Base-by-base conservation (phyloP, 2,888 invertebrate species). In the Hydrotaea diabolus region DNA sequence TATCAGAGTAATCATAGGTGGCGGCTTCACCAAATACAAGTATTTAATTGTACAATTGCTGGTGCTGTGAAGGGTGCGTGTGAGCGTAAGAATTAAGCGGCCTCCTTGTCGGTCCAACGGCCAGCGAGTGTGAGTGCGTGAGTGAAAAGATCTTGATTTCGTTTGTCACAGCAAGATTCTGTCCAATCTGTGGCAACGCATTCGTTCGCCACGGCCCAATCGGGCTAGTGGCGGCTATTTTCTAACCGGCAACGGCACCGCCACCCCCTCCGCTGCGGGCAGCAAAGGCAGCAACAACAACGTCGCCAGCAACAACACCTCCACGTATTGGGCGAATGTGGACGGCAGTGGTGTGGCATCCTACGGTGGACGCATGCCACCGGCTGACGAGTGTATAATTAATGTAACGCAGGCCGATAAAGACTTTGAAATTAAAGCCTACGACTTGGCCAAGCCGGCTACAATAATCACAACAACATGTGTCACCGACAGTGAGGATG, bases 151-250 rank as follows among this genome's bases (percentile, higher is more conserved):
- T n/a, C n/a, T 36, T 69, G 4, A 43, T 46, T 69, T 69, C 17
- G 71, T 59, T 81, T 31, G 26, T 59, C 39, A 49, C 79, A 79
- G 89, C 86, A 88, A 88, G 86, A 91, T 86, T 88, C 85, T 91
- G 88, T 89, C 89, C 91, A 92, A 92, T 91, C 91, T 92, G 92
- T 92, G 92, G 92, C 89, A 91, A 86, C 90, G 91, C 82, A 87
- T 92, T 83, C 90, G 90, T 88, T 90, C 91, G 91, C 92, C 92
- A 91, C 92, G 92, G 92, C 92, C 92, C 90, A 90, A 89, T 88
- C 89, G 92, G 91, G 92, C 92, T 89, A 89, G 91, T 92, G 91
- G 90, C 86, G 91, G 90, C 86, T 92, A 91, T 85, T 88, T 90
- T 85, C 84, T 91, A 83, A 89, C 91, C 83, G 88, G 88, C 55